Percentiles rank a stretch among this genome's conserved stretches.
phyloP scores from a whole-genome alignment of 2,888 invertebrate genomes.

The Euproctis similis region DNA sequence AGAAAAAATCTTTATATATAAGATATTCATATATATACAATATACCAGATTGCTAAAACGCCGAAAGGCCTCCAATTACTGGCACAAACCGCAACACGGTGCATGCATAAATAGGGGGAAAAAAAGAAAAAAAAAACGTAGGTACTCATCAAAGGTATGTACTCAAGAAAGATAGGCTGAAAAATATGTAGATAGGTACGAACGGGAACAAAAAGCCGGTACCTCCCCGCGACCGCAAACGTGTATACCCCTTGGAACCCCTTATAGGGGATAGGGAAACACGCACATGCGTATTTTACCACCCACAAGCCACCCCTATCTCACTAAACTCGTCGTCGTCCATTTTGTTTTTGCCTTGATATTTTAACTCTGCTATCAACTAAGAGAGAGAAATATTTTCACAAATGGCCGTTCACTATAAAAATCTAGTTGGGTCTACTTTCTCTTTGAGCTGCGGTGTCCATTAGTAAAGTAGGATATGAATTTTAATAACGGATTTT shows the following conservation, averaged over 20 bases:
- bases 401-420: too few relatives aligned
- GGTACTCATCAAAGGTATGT: constrained; percentile 34
- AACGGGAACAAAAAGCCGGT: constrained; percentile 36
- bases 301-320: constrained; percentile 34
- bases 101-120: constrained; percentile 7
- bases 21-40: too few relatives aligned
- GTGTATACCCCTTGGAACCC: constrained; percentile 18
- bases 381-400: too few relatives aligned
- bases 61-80: constrained; percentile 53
- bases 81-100: constrained; percentile 44
- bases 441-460: too few relatives aligned
- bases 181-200: constrained; percentile 27
- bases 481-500: too few relatives aligned
- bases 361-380: constrained; percentile 22
- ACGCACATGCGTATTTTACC: constrained; percentile 69
- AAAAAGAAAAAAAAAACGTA: constrained; percentile 7
- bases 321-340: constrained; percentile 55
- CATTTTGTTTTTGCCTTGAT: constrained; percentile 65
- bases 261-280: constrained; percentile 18
- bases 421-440: too few relatives aligned
- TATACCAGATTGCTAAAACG: constrained; percentile 41
- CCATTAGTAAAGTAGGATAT: too few relatives aligned
- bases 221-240: constrained; percentile 27
- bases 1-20: constrained; percentile 34
- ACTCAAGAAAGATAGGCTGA: constrained; percentile 39